phyloP scores from a whole-genome alignment of 2,113 vertebrate species.

The Brachirus orientalis region DNA sequence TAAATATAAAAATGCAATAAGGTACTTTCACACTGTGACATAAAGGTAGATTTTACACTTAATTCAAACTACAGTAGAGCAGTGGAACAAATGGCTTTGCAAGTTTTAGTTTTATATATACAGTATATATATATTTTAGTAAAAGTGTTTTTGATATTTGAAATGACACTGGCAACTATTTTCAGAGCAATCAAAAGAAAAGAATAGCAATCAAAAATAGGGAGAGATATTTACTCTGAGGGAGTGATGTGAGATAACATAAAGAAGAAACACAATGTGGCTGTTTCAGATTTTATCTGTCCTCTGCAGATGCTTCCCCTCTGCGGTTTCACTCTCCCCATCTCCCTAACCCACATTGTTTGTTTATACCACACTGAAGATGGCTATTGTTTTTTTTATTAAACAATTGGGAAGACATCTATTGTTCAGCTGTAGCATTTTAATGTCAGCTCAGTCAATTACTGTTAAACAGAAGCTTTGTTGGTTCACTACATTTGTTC shows the following conservation, averaged over 20 bases:
- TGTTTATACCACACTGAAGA: neutral
- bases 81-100: too few species aligned
- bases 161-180: neutral
- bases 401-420: neutral
- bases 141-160: neutral
- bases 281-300: conserved; percentile 55
- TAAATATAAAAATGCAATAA: neutral
- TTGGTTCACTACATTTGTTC: too few species aligned
- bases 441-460: too few species aligned
- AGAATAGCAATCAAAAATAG: neutral
- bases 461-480: too few species aligned
- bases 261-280: neutral
- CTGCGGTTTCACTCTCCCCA: neutral
- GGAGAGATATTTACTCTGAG: neutral
- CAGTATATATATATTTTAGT: too few species aligned
- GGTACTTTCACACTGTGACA: neutral
- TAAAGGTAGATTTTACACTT: neutral
- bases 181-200: neutral
- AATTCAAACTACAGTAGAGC: too few species aligned
- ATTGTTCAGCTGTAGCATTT: too few species aligned
- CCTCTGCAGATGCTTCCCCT: conserved; percentile 22
- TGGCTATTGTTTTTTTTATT: too few species aligned
- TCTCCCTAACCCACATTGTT: neutral
- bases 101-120: too few species aligned
- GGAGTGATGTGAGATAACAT: conserved; percentile 9